Percentiles rank a stretch among this genome's conserved stretches.
phyloP scores from a whole-genome alignment of 2,797 vertebrate genomes.

The Loris lydekkerianus region DNA sequence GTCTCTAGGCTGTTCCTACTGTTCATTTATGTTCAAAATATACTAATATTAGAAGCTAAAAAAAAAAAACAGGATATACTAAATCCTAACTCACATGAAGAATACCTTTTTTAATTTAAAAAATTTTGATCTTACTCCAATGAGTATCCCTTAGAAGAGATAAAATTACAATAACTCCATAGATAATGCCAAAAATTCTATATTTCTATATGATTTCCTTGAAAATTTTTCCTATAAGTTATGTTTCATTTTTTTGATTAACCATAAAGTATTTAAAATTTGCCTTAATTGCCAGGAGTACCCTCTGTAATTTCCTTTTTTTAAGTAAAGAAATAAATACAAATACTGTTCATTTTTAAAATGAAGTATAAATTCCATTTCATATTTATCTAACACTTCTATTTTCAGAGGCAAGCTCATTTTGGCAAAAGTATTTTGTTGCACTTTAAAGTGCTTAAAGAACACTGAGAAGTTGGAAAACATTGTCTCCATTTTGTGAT shows the following conservation, averaged over 20 bases:
- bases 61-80: background rate
- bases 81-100: slow-evolving; percentile 55
- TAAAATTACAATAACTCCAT: slow-evolving; percentile 47
- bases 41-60: slow-evolving; percentile 34
- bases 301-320: slow-evolving; percentile 58
- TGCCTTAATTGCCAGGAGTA: slow-evolving; percentile 42
- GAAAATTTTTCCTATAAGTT: slow-evolving; percentile 11
- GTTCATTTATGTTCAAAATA: slow-evolving; percentile 41
- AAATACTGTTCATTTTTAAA: slow-evolving; percentile 67
- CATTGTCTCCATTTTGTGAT: background rate
- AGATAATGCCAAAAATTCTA: slow-evolving; percentile 11
- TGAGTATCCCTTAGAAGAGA: background rate
- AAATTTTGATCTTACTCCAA: slow-evolving; percentile 3
- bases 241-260: slow-evolving; percentile 65
- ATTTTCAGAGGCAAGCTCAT: slow-evolving; percentile 60
- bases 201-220: background rate
- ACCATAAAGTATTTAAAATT: slow-evolving; percentile 40
- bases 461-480: slow-evolving; percentile 30
- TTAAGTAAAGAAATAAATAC: slow-evolving; percentile 66
- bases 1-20: background rate
- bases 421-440: slow-evolving; percentile 61
- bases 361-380: slow-evolving; percentile 72
- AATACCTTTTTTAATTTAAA: slow-evolving; percentile 48
- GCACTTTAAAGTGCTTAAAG: slow-evolving; percentile 43
- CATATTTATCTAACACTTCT: slow-evolving; percentile 66